Percentiles rank a stretch among this genome's conserved stretches.
Conservation (phyloP, 2,797 vertebrate genomes). For the Tympanoctomys barrerae region DNA sequence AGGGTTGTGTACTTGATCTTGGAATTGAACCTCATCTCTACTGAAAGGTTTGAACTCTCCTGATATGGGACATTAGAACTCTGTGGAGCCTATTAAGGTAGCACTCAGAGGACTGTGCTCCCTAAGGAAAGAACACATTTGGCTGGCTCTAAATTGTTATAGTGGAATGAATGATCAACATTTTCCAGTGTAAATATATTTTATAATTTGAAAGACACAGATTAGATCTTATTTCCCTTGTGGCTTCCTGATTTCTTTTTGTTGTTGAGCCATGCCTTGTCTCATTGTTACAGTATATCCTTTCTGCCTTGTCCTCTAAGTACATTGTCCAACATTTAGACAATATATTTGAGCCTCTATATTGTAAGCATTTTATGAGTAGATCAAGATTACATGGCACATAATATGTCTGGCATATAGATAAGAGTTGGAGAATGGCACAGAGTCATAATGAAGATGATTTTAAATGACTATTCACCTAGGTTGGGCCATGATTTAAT, state of each 20-base stretch:
- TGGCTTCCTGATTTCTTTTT: neutral
- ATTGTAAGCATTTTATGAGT: neutral
- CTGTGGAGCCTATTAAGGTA: neutral
- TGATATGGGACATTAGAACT: neutral
- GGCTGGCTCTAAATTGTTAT: neutral
- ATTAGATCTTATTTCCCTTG: neutral
- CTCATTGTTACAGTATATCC: neutral
- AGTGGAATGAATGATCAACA: conserved; percentile 2
- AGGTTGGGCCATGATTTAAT: neutral
- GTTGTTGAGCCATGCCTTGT: neutral
- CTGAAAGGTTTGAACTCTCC: neutral
- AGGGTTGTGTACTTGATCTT: neutral
- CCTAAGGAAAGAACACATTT: neutral
- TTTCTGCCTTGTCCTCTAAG: neutral
- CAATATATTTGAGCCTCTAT: neutral
- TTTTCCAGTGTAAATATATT: neutral
- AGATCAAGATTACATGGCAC: neutral
- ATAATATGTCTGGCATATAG: neutral
- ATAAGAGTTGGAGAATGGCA: neutral
- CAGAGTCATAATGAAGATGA: neutral
- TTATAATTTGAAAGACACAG: neutral
- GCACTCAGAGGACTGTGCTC: neutral
- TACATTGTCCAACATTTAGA: neutral
- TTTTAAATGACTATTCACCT: neutral
- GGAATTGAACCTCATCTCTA: neutral